A percentile compares a stretch with the other conserved stretches of the same genome.
Evolutionary conservation across 2,888 invertebrate genomes (phyloP).

Genomic region (Polymixis flavicincta): DNA sequence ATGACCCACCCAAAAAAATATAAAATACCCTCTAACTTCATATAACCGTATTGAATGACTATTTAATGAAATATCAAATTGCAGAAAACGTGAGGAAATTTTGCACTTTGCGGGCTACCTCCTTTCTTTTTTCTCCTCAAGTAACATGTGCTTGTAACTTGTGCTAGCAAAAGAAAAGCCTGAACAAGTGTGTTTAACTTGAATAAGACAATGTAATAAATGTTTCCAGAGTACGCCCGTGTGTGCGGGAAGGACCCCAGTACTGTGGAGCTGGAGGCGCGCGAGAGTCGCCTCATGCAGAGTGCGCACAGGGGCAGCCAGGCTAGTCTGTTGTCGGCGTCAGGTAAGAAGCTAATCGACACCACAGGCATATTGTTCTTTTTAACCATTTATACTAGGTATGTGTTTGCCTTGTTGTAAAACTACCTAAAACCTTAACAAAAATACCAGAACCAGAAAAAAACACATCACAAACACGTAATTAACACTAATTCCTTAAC

Average conservation of each 20-base stretch:
- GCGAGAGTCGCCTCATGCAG: constrained; percentile 78
- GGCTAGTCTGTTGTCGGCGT: constrained; percentile 79
- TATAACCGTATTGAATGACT: too few relatives aligned
- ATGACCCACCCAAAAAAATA: too few relatives aligned
- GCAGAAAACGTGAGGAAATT: too few relatives aligned
- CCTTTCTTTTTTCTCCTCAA: too few relatives aligned
- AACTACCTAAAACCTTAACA: not conserved
- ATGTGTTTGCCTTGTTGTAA: not conserved
- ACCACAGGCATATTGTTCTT: too few relatives aligned
- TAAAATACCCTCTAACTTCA: too few relatives aligned
- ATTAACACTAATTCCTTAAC: too few relatives aligned
- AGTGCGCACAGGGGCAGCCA: constrained; percentile 80
- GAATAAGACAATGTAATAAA: not conserved
- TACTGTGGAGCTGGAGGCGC: constrained; percentile 73
- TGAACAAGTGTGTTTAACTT: not conserved
- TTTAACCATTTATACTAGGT: not conserved
- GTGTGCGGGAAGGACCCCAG: constrained; percentile 81
- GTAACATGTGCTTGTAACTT: not conserved
- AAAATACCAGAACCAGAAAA: too few relatives aligned
- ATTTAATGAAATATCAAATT: too few relatives aligned
- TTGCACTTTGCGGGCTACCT: too few relatives aligned
- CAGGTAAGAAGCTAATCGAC: constrained; percentile 72
- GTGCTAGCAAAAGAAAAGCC: not conserved
- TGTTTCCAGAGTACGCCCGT: constrained; percentile 78
- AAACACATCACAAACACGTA: not conserved